phyloP scores from a whole-genome alignment of 1,140 invertebrate genomes.

The Subanguina moxae region DNA sequence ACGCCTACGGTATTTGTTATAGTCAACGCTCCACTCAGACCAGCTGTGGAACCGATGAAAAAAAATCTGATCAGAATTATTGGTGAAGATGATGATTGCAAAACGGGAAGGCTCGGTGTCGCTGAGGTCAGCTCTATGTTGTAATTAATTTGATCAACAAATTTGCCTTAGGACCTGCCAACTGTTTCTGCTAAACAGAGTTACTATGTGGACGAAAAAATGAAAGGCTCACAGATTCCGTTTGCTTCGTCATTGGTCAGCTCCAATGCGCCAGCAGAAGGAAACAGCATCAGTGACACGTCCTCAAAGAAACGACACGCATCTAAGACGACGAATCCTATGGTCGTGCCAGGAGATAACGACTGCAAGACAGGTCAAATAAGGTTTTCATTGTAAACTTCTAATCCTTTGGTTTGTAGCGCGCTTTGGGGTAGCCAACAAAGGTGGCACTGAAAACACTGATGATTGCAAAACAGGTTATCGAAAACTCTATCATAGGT shows the following conservation, averaged over 20 bases:
- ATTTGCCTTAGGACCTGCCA: background rate
- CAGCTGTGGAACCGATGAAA: background rate
- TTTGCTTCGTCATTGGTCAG: background rate
- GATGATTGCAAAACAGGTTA: too few relatives aligned
- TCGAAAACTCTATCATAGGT: too few relatives aligned
- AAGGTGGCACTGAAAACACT: too few relatives aligned
- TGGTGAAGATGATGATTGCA: slow-evolving; percentile 1
- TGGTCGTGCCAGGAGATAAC: background rate
- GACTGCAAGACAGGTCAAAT: slow-evolving; percentile 1
- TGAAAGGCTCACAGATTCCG: background rate
- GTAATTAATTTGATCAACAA: background rate
- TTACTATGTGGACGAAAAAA: background rate
- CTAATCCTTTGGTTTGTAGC: too few relatives aligned
- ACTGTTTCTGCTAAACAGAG: background rate
- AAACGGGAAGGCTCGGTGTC: background rate
- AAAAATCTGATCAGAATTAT: background rate
- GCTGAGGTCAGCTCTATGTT: background rate
- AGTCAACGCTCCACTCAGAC: background rate
- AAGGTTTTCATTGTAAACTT: too few relatives aligned
- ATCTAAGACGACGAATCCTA: background rate
- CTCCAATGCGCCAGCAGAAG: background rate
- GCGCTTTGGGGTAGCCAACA: too few relatives aligned
- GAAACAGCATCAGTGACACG: too few relatives aligned
- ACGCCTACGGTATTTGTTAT: background rate
- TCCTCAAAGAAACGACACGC: background rate